Evolutionary conservation across 2,113 vertebrate species (phyloP), one percentile per base, ranked within the genome.

Genomic region (Jacana jacana): DNA sequence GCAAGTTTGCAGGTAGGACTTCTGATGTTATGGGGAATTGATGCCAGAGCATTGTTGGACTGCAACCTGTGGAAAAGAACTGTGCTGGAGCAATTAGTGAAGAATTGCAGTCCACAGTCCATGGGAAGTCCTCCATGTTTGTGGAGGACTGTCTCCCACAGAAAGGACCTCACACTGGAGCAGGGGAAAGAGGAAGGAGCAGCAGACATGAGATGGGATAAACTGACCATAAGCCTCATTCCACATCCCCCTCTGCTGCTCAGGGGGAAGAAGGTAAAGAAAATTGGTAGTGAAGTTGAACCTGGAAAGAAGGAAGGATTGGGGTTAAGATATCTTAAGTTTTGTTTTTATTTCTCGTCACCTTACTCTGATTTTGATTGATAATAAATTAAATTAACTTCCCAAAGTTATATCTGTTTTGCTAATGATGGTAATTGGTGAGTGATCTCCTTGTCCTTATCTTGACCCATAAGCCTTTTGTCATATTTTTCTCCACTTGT

Each of bases 161-260:
- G 13, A 10, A 2, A 4, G 3, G 25, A 42, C 4, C 11, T 9
- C 31, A 31, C 1, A 6, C 9, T 60, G 52, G 15, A 61, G 8
- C 5, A 52, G 17, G 2, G 7, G 2, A 57, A 52, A 33, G 14
- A 68, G 7, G 5, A 89, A 61, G 16, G 35, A 72, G 10, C 4
- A 3, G 6, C 23, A 69, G 25, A 46, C 8, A 46, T 5, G 68
- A 19, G 0, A 1, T 30, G 9, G 51, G 52, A 68, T 42, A 15
- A 70, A 46, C 20, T 30, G 7, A 35, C 15, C 0, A 0, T 5
- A 82, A 9, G 3, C 7, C 4, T 8, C 12, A 8, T 28, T 75
- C 19, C 13, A 5, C 2, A 0, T 35, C 1, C 4, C 2, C 7
- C 1, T 55, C n/a, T 9, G 3, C 13, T 2, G 6, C 23, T 30